Base-by-base conservation (phyloP, 2,888 invertebrate species). In the Blastobasis lacticolella region DNA sequence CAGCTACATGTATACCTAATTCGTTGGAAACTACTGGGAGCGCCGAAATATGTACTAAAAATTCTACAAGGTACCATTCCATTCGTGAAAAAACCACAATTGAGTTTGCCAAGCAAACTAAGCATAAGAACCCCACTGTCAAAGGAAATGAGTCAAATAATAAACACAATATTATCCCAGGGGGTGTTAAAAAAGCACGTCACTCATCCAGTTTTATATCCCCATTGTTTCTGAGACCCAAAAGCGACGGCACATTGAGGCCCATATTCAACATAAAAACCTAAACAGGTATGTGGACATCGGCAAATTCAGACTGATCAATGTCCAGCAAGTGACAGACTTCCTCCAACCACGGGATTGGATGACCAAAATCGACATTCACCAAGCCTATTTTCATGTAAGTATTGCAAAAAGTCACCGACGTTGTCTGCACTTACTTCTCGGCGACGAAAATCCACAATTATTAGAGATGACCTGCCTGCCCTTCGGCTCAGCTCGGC, bases 331-430 rank as follows among this genome's bases (percentile, higher is more conserved):
- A 42, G 50, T 60, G 7, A 54, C 55, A 4, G 10, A 3, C 1
- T 60, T 57, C 38, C 50, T 57, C 8, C 54, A 59, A 47, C 48
- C 45, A 1, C 10, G 46, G 6, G 61, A 61, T 45, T 60, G 56
- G 57, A 10, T 62, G 42, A 47, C 48, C 38, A 63, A 63, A 45
- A 49, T 63, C 10, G 59, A 63, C 45, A 43, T 58, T 10, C 49
- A 52, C 1, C 57, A 60, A 10, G 59, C 59, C 0, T 63, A 63
- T 51, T 62, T 61, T 50, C 56, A 61, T 9, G n/a, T 61, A n/a
- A 49, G 53, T 1, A 42, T 59, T 5, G 37, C 49, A 2, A 10
- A 50, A 5, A 38, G 38, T 6, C 60, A 61, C 52, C 47, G 57
- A 38, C 37, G 55, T 6, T 62, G 53, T 43, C 52, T 62, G 4